phyloP scores from a whole-genome alignment of 2,113 vertebrate genomes.

The Scomber japonicus region DNA sequence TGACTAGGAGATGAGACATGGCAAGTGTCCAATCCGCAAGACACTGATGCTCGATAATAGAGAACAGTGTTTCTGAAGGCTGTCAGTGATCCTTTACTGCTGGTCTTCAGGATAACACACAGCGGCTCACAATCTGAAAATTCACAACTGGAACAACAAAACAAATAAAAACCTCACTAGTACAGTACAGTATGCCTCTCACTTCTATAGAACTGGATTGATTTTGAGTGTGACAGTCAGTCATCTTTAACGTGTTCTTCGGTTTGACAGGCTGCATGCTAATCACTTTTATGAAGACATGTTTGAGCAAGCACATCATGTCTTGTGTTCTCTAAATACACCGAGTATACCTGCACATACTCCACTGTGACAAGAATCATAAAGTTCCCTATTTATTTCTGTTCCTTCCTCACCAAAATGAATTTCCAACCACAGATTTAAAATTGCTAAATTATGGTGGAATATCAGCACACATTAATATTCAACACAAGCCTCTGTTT shows the following conservation, averaged over 20 bases:
- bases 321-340: slow-evolving; percentile 33
- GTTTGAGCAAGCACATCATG: slow-evolving; percentile 69
- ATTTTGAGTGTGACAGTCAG: slow-evolving; percentile 59
- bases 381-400: slow-evolving; percentile 10
- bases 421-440: slow-evolving; percentile 29
- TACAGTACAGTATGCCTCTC: not conserved
- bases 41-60: slow-evolving; percentile 50
- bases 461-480: slow-evolving; percentile 58
- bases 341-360: slow-evolving; percentile 25
- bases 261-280: slow-evolving; percentile 67
- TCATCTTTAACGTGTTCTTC: slow-evolving; percentile 57
- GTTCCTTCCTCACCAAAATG: not conserved
- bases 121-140: not conserved
- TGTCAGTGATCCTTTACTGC: slow-evolving; percentile 13
- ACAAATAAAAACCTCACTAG: not conserved
- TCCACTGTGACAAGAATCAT: slow-evolving; percentile 28
- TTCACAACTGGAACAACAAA: not conserved
- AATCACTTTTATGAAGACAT: slow-evolving; percentile 65
- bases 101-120: not conserved
- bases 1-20: slow-evolving; percentile 22
- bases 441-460: slow-evolving; percentile 16
- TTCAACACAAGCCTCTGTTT: slow-evolving; percentile 46
- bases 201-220: slow-evolving; percentile 21
- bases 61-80: slow-evolving; percentile 7
- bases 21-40: slow-evolving; percentile 27